phyloP scores from a whole-genome alignment of 2,797 vertebrate species.

The Danionella dracula region DNA sequence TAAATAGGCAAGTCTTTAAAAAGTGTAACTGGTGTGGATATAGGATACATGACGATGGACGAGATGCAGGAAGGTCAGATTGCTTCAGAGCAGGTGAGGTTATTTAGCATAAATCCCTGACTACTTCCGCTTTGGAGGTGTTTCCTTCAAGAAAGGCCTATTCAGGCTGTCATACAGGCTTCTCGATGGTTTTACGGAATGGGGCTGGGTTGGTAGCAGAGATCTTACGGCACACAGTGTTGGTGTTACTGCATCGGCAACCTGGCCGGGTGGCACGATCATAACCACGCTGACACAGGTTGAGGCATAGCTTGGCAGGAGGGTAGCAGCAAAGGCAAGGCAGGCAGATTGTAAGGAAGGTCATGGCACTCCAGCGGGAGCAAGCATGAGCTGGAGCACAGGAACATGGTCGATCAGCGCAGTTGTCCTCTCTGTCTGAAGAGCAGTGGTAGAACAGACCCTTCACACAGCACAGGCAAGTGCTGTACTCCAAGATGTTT shows the following conservation, averaged over 20 bases:
- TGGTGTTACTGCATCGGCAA: conserved; percentile 94
- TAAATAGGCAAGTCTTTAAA: conserved; percentile 57
- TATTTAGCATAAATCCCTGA: conserved; percentile 17
- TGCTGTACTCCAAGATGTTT: conserved; percentile 84
- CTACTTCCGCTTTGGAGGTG: conserved; percentile 22
- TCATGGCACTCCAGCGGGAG: conserved; percentile 89
- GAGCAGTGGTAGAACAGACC: conserved; percentile 97
- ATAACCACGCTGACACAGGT: conserved; percentile 84
- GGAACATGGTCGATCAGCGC: conserved; percentile 91
- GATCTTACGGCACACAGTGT: conserved; percentile 94
- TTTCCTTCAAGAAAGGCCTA: conserved; percentile 24
- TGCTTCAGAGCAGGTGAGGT: conserved; percentile 32
- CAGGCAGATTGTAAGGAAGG: conserved; percentile 82
- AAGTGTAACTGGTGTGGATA: not conserved
- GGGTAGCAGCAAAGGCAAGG: conserved; percentile 99
- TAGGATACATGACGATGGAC: conserved; percentile 20
- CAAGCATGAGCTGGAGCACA: conserved; percentile 79
- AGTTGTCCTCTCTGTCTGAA: conserved; percentile 91
- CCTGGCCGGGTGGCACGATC: conserved; percentile 84
- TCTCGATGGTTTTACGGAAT: conserved; percentile 84
- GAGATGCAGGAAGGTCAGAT: conserved; percentile 34
- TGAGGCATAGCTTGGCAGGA: conserved; percentile 89
- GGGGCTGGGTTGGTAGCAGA: conserved; percentile 71
- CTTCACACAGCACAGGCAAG: conserved; percentile 93
- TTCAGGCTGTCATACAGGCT: conserved; percentile 83